Conservation (phyloP, 1,140 invertebrate genomes). For the Drosophila baimaii region DNA sequence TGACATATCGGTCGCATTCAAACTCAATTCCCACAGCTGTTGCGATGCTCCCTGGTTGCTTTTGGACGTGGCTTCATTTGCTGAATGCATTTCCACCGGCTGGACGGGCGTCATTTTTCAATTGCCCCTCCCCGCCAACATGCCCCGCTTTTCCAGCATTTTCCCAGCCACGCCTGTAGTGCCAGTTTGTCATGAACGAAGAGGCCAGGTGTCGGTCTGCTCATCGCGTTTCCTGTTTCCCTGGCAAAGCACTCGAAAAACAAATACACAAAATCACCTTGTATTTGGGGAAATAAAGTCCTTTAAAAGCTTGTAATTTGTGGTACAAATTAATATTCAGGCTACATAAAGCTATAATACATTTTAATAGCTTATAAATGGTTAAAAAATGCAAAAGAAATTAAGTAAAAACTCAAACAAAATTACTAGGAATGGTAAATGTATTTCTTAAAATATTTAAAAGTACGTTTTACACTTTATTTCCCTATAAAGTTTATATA, state of each 20-base stretch:
- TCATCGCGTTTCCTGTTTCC: constrained; percentile 51
- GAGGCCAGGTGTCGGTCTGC: constrained; percentile 44
- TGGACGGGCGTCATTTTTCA: constrained; percentile 67
- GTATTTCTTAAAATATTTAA: not conserved
- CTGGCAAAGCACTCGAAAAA: constrained; percentile 3
- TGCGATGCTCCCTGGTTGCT: constrained; percentile 49
- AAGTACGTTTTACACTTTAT: not conserved
- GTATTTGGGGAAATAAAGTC: not conserved
- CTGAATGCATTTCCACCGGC: constrained; percentile 63
- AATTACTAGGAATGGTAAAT: not conserved
- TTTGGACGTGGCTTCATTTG: constrained; percentile 56
- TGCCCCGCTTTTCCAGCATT: constrained; percentile 9
- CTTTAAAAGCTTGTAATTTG: too few relatives aligned
- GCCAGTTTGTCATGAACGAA: constrained; percentile 66
- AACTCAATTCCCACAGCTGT: constrained; percentile 43
- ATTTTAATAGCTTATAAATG: not conserved
- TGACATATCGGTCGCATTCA: constrained; percentile 50
- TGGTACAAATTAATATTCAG: too few relatives aligned
- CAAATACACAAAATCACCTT: not conserved
- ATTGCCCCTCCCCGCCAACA: constrained; percentile 50
- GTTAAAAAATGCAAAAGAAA: not conserved
- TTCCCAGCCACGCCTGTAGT: constrained; percentile 55
- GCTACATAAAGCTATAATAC: too few relatives aligned
- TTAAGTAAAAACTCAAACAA: too few relatives aligned
- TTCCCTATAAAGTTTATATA: too few relatives aligned